A percentile compares a stretch with the other conserved stretches of the same genome.
phyloP scores from a whole-genome alignment of 2,888 invertebrate genomes.

The Resseliella maxima region DNA sequence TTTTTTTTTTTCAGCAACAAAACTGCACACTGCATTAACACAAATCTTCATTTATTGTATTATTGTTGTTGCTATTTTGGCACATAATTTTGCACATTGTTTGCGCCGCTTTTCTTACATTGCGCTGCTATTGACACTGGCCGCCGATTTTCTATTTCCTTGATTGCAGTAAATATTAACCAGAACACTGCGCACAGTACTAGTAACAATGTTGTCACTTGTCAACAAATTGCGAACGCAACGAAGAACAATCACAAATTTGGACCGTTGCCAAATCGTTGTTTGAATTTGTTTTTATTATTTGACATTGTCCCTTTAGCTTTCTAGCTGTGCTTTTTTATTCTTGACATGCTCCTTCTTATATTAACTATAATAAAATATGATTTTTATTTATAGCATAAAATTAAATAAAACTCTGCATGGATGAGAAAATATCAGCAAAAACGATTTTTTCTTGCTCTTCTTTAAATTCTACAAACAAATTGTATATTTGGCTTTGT shows the following conservation, averaged over 20 bases:
- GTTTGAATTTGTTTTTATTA: neutral
- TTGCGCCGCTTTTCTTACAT: neutral
- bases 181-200: neutral
- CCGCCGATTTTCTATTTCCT: neutral
- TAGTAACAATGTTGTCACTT: neutral
- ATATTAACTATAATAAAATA: neutral
- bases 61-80: neutral
- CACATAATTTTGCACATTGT: neutral
- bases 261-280: neutral
- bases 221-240: neutral
- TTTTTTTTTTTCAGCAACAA: neutral
- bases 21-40: neutral
- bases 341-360: neutral
- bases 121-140: constrained; percentile 29
- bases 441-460: no score
- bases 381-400: neutral
- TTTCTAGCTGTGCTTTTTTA: neutral
- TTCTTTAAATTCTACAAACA: no score
- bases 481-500: neutral
- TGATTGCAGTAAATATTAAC: constrained; percentile 31
- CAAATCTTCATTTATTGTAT: no score
- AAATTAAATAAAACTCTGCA: no score
- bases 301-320: neutral
- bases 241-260: neutral
- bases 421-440: no score